phyloP scores from a whole-genome alignment of 2,888 invertebrate genomes.

The Hoplodrina ambigua region DNA sequence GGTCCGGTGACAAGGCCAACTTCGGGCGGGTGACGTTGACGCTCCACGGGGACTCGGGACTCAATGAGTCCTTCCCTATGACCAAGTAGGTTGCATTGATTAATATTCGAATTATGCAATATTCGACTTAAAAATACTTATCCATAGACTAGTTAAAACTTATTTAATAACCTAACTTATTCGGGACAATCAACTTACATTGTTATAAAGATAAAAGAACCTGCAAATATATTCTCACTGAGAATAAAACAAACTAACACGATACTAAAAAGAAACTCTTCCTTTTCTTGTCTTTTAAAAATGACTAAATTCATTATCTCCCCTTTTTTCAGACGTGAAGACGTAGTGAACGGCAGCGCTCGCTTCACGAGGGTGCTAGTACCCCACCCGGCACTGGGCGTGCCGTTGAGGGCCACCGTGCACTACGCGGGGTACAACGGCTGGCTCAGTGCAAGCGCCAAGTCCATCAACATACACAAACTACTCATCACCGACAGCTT shows the following conservation, averaged over 20 bases:
- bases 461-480: constrained; percentile 95
- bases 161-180: too few relatives aligned
- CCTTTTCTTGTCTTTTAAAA: too few relatives aligned
- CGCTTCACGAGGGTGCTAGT: constrained; percentile 95
- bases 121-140: background rate
- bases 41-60: constrained; percentile 94
- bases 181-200: too few relatives aligned
- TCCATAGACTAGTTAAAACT: too few relatives aligned
- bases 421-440: constrained; percentile 97
- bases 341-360: constrained; percentile 93
- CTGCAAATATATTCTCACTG: too few relatives aligned
- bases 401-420: constrained; percentile 93
- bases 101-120: too few relatives aligned
- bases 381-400: constrained; percentile 96
- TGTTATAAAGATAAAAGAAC: too few relatives aligned
- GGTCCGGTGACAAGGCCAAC: constrained; percentile 89
- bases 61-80: constrained; percentile 97
- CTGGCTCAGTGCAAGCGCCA: constrained; percentile 96
- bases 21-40: constrained; percentile 95
- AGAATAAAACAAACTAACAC: too few relatives aligned
- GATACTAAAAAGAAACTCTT: too few relatives aligned
- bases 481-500: constrained; percentile 96
- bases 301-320: background rate
- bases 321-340: constrained; percentile 92
- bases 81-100: constrained; percentile 92